These are phyloP conservation scores for Eupsilia transversa DNA, from an alignment of 2,888 invertebrate genomes.

Conservation along the genomic window DNA sequence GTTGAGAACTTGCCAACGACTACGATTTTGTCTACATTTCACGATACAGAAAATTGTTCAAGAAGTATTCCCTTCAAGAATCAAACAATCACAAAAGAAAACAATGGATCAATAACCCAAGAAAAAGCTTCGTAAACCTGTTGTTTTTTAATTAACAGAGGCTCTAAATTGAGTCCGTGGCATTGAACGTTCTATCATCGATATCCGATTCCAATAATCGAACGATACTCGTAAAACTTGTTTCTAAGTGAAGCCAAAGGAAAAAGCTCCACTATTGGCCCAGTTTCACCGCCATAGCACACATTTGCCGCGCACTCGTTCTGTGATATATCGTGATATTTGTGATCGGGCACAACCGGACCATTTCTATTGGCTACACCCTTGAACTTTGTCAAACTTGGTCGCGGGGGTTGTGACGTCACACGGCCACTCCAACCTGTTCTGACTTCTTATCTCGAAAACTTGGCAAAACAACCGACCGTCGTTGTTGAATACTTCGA, in stretches of 20 bases:
- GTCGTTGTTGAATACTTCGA: constrained; percentile 44
- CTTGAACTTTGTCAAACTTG: constrained; percentile 72
- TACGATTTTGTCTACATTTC: background rate
- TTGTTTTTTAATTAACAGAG: constrained; percentile 51
- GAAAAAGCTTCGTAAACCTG: constrained; percentile 25
- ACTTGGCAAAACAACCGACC: constrained; percentile 58
- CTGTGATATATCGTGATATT: constrained; percentile 41
- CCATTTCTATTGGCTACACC: constrained; percentile 58
- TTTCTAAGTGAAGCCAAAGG: constrained; percentile 68
- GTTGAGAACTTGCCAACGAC: background rate
- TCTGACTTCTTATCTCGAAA: constrained; percentile 62
- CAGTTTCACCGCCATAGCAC: constrained; percentile 66
- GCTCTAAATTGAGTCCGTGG: constrained; percentile 43
- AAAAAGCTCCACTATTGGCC: constrained; percentile 70
- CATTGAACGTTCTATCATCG: constrained; percentile 62
- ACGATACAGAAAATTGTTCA: background rate
- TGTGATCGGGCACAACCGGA: constrained; percentile 25
- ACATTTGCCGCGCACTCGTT: constrained; percentile 43
- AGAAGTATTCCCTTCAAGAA: background rate
- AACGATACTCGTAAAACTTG: constrained; percentile 70
- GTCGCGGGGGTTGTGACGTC: constrained; percentile 64
- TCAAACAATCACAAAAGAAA: background rate
- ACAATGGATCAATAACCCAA: constrained; percentile 23
- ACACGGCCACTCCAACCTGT: constrained; percentile 59
- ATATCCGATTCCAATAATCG: constrained; percentile 71